Base-by-base conservation (phyloP, 2,113 vertebrate species). In the Garra rufa region DNA sequence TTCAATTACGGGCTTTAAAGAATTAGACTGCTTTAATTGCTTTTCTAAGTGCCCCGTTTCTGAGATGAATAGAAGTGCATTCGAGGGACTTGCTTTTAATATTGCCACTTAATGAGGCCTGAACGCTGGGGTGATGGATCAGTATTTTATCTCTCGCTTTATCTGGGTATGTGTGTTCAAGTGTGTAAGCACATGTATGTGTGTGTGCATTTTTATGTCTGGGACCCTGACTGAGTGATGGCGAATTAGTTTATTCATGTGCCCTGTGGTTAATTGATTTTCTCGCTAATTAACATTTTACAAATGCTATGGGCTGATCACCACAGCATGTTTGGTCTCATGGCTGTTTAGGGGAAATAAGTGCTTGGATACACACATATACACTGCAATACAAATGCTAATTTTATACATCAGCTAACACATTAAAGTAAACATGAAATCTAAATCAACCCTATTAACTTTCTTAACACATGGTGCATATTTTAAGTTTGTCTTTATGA, bases 1-100 rank as follows among this genome's bases (percentile, higher is more conserved):
- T 93, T 94, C 89, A 93, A 93, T 94, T 93, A 94, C 43, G 75
- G 87, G 89, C 90, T 93, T 91, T 92, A 92, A 94, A 90, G 92
- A 93, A 93, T 92, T 90, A 90, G 89, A 92, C 91, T 80, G 88
- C 83, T 92, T 94, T 93, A 94, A 95, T 94, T 94, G 92, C 90
- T 93, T 94, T 94, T 94, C 91, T 92, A 93, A 94, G 92, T 93
- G 92, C 91, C 88, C 88, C 76, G 85, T 92, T 94, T 87, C 81
- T 85, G 88, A 93, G 91, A 94, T 93, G 91, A 94, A 93, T 92
- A 91, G 93, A 88, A 87, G 85, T 85, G 86, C 90, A 86, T 90
- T 91, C 83, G 86, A 87, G 83, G 86, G 85, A 91, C 78, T 82
- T 13, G 89, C 91, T 92, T 94, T 93, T 93, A 92, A 93, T 94